Evolutionary conservation across 2,888 invertebrate genomes (phyloP).

Genomic region (Luperina nickerlii): DNA sequence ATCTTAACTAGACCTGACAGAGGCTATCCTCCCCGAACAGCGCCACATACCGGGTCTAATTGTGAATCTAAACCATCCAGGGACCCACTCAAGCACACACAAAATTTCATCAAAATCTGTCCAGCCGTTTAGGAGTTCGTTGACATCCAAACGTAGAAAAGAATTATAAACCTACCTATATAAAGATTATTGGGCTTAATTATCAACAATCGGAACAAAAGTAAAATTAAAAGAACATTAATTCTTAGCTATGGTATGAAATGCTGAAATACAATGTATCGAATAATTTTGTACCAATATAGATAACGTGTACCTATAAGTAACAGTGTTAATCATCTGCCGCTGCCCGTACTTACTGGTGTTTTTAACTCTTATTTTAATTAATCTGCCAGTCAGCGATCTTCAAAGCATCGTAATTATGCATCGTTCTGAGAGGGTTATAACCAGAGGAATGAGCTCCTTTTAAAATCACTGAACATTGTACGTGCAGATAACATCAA

Average conservation of each 20-base stretch:
- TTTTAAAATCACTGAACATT: slow-evolving; percentile 33
- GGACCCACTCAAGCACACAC: neutral
- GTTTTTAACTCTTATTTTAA: slow-evolving; percentile 1
- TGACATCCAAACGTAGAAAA: neutral
- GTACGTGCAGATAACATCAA: slow-evolving; percentile 30
- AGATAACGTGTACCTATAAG: neutral
- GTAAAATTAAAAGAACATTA: neutral
- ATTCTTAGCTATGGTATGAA: neutral
- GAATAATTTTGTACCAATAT: neutral
- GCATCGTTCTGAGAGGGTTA: slow-evolving; percentile 2
- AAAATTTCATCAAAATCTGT: neutral
- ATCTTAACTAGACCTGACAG: neutral
- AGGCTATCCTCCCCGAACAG: neutral
- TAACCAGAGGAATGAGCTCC: neutral
- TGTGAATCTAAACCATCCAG: neutral
- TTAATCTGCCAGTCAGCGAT: neutral
- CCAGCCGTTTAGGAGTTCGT: neutral
- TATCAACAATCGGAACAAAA: neutral
- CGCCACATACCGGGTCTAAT: neutral
- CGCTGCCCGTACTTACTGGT: neutral
- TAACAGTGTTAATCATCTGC: neutral
- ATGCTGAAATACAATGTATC: neutral
- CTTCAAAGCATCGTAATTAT: neutral
- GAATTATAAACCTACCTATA: neutral
- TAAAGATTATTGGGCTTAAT: neutral